These are phyloP conservation scores for Portunus trituberculatus DNA, from an alignment of 1,140 invertebrate species.

Conservation along the genomic window DNA sequence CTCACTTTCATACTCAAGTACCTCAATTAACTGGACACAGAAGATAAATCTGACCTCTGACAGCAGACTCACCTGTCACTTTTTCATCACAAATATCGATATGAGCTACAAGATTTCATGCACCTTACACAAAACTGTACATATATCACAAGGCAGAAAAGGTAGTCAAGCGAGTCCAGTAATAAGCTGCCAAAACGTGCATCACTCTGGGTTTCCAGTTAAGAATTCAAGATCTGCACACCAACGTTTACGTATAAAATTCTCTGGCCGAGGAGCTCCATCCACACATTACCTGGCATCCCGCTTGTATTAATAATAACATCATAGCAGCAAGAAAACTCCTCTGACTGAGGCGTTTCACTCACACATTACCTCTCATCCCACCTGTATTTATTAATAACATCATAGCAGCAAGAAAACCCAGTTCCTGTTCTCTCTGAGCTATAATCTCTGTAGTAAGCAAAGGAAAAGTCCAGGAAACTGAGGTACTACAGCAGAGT, in stretches of 20 bases:
- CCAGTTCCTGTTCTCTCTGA: too few relatives aligned
- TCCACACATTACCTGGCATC: too few relatives aligned
- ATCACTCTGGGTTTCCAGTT: neutral
- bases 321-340: too few relatives aligned
- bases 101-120: neutral
- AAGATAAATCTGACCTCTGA: neutral
- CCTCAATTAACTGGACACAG: neutral
- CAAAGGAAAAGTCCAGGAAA: neutral
- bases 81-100: neutral
- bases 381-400: too few relatives aligned
- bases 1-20: neutral
- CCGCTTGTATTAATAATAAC: too few relatives aligned
- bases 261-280: too few relatives aligned
- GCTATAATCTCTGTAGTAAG: too few relatives aligned
- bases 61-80: neutral
- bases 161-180: neutral
- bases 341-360: too few relatives aligned
- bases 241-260: too few relatives aligned
- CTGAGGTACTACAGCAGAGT: neutral
- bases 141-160: neutral
- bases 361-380: too few relatives aligned
- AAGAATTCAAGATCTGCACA: too few relatives aligned
- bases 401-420: too few relatives aligned
- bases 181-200: neutral
- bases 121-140: neutral